phyloP scores from a whole-genome alignment of 1,140 invertebrate species.

The Rhopalosiphum padi region DNA sequence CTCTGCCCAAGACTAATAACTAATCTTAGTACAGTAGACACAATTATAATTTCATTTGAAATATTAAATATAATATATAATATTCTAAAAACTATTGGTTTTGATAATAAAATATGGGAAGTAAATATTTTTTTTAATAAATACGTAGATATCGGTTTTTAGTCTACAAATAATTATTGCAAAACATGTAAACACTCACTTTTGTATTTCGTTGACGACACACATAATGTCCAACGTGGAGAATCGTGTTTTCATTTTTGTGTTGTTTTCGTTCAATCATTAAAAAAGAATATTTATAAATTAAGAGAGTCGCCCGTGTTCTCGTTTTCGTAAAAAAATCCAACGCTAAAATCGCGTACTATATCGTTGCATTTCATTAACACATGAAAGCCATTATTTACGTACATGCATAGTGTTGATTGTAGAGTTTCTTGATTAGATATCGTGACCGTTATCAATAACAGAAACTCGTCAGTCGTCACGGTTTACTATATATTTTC shows the following conservation, averaged over 20 bases:
- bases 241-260: slow-evolving; percentile 88
- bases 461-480: not conserved
- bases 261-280: not conserved
- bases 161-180: not conserved
- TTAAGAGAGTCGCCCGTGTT: not conserved
- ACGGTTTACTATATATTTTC: not conserved
- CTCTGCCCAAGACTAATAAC: not conserved
- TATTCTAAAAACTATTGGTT: not conserved
- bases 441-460: not conserved
- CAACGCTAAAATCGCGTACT: not conserved
- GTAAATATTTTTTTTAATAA: not conserved
- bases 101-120: not conserved
- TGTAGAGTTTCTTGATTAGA: not conserved
- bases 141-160: not conserved
- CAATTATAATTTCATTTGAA: not conserved
- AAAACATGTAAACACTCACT: slow-evolving; percentile 67
- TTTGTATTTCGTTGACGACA: slow-evolving; percentile 82
- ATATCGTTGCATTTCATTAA: not conserved
- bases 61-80: not conserved
- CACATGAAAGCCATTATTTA: not conserved
- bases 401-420: not conserved
- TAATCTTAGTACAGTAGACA: not conserved
- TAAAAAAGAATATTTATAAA: not conserved
- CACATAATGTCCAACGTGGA: slow-evolving; percentile 91
- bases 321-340: not conserved